Evolutionary conservation across 2,888 invertebrate genomes (phyloP).

Genomic region (Parascotia fuliginaria): DNA sequence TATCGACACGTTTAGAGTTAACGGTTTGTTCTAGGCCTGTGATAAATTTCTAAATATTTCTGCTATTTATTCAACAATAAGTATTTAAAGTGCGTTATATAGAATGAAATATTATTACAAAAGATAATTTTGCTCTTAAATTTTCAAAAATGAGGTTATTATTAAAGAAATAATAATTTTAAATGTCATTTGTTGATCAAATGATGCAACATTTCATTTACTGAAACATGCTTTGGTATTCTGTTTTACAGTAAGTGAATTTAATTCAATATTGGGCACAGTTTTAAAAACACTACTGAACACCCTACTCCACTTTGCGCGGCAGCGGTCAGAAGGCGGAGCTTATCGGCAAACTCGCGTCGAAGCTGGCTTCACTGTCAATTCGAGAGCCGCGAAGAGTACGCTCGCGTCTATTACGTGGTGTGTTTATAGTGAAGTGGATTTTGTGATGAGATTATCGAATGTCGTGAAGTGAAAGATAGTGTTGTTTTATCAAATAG

Average conservation of each 20-base stretch:
- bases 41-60: neutral
- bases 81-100: too few species aligned
- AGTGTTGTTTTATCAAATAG: constrained; percentile 74
- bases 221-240: too few species aligned
- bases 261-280: constrained; percentile 11
- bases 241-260: too few species aligned
- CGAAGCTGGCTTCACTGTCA: constrained; percentile 83
- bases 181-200: neutral
- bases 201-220: neutral
- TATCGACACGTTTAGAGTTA: constrained; percentile 46
- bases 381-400: constrained; percentile 84
- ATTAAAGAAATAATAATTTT: too few species aligned
- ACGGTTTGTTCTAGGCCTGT: neutral
- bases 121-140: too few species aligned
- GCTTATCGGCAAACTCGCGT: constrained; percentile 86
- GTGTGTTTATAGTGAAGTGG: constrained; percentile 84
- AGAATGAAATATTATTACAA: too few species aligned
- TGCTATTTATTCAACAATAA: neutral
- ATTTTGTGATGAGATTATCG: constrained; percentile 82
- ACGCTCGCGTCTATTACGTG: constrained; percentile 84
- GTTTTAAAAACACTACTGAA: constrained; percentile 40
- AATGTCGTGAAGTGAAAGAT: constrained; percentile 83
- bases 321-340: constrained; percentile 86
- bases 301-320: constrained; percentile 84
- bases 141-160: too few species aligned